Percentiles rank a stretch among this genome's conserved stretches.
These are phyloP conservation scores for Heterocephalus glaber DNA, from an alignment of 2,113 vertebrate genomes.

Conservation along the genomic window DNA sequence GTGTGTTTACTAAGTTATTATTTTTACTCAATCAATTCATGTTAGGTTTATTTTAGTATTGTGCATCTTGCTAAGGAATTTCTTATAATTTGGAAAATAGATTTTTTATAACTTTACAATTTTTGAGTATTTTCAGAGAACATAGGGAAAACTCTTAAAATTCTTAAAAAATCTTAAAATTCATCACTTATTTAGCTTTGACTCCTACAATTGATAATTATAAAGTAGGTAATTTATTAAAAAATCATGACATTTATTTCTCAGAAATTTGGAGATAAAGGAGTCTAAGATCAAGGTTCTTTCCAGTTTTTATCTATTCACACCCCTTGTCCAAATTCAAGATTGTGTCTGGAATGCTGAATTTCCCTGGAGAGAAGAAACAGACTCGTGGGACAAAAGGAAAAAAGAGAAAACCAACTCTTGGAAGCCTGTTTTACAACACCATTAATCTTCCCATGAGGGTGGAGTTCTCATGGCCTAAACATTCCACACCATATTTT, in stretches of 20 bases:
- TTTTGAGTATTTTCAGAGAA: not conserved
- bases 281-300: not conserved
- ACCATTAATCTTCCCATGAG: no score
- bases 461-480: not conserved
- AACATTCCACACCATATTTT: not conserved
- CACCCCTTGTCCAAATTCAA: not conserved
- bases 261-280: not conserved
- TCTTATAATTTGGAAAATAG: not conserved
- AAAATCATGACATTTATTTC: not conserved
- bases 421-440: not conserved
- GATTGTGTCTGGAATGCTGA: not conserved
- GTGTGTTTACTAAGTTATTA: not conserved
- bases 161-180: not conserved
- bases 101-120: not conserved
- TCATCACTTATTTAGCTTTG: not conserved
- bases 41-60: not conserved
- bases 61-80: not conserved
- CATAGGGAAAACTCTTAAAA: not conserved
- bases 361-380: not conserved
- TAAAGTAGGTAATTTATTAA: not conserved
- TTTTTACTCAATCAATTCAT: not conserved
- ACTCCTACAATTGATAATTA: not conserved
- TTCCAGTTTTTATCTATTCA: not conserved
- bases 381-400: rapidly evolving
- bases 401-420: not conserved